A percentile compares a stretch with the other conserved stretches of the same genome.
phyloP scores from a whole-genome alignment of 1,140 invertebrate species.

The Orius insidiosus region DNA sequence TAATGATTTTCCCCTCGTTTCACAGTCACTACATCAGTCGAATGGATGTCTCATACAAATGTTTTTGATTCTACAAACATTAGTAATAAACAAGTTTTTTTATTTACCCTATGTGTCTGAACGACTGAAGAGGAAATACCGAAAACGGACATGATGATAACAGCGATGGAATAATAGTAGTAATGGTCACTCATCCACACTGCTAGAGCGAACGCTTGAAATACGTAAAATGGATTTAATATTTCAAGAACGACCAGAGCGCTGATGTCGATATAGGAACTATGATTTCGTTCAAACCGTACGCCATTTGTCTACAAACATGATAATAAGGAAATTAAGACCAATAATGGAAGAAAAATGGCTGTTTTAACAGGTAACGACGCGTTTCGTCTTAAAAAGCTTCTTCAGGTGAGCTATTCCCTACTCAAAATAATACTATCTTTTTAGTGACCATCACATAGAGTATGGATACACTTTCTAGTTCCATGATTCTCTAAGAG shows the following conservation, averaged over 20 bases:
- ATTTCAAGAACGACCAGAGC: constrained; percentile 59
- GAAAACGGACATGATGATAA: constrained; percentile 69
- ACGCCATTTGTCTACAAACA: constrained; percentile 52
- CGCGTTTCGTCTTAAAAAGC: no score
- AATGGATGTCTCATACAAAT: constrained; percentile 49
- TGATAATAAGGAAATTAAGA: neutral
- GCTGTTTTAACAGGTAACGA: no score
- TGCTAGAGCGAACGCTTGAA: constrained; percentile 71
- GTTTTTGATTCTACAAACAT: constrained; percentile 46
- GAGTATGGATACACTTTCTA: no score
- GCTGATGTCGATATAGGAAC: constrained; percentile 54
- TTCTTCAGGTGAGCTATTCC: no score
- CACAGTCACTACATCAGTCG: constrained; percentile 39
- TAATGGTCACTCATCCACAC: constrained; percentile 70
- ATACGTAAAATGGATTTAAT: constrained; percentile 91
- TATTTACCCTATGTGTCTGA: constrained; percentile 60
- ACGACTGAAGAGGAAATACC: constrained; percentile 66
- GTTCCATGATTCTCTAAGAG: no score
- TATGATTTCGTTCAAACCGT: constrained; percentile 63
- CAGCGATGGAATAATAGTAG: constrained; percentile 70
- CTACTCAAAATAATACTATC: no score
- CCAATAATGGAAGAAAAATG: neutral
- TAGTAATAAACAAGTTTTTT: neutral
- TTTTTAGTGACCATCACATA: no score
- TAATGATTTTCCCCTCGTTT: constrained; percentile 26